Evolutionary conservation across 2,888 invertebrate species (phyloP), one percentile per base, ranked within the genome.

Genomic region (Leucophenga maculata): DNA sequence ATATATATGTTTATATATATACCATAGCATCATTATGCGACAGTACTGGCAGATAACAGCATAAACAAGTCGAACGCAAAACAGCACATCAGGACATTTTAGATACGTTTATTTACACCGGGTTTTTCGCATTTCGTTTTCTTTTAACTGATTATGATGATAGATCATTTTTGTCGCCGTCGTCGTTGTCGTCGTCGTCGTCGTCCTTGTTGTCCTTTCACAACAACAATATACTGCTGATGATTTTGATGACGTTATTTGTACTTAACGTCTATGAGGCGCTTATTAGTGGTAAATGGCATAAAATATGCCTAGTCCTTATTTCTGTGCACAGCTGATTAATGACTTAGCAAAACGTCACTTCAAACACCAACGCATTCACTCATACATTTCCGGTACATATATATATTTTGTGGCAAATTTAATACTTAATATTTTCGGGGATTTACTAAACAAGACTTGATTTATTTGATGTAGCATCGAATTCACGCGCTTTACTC

Each of bases 141-240:
- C 32, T 20, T 55, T 68, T 68, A 60, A 68, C 67, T 68, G 67
- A 68, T 68, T 68, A 50, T 50, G 67, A 68, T 52, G 67, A 60
- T 68, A 60, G 50, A 68, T 68, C 67, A 68, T 68, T 60, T 60
- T 60, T 20, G 67, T 44, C 9, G 67, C 31, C n/a, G 26, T 48
- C n/a, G 26, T 48, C 44, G 46, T 48, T 26, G 64, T 22, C 46
- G 64, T 52, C 32, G 26, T 55, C 22, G 3, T 26, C 26, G 1
- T 39, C 18, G 57, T 57, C 31, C 26, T 57, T 57, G 20, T 46
- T 32, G 32, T 60, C 39, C 18, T 60, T 60, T 39, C 2, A 3
- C 39, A 8, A 4, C 39, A 1, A 20, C 26, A 13, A 9, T 57
- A 20, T n/a, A 4, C 44, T 26, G 16, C 50, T 50, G 50, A 50